Conservation (phyloP, 2,113 vertebrate genomes). For the Phycodurus eques region DNA sequence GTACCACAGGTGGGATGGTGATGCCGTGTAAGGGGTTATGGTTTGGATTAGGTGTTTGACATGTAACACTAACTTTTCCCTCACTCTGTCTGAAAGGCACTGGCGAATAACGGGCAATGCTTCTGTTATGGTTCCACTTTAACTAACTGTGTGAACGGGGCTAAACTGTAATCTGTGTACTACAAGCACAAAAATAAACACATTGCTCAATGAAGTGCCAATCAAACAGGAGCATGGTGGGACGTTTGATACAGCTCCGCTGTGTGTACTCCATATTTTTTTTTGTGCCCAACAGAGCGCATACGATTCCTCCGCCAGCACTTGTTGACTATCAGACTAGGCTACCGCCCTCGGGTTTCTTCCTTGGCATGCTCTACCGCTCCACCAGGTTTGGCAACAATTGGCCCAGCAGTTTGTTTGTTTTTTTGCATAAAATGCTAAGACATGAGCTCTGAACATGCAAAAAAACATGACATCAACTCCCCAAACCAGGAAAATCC, state of each 20-base stretch:
- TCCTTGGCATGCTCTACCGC: constrained; percentile 1
- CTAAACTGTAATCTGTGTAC: not conserved
- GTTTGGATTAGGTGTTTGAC: not conserved
- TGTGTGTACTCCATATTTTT: not conserved
- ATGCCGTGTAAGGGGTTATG: not conserved
- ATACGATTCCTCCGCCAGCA: not conserved
- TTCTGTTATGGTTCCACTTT: not conserved
- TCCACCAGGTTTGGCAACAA: constrained; percentile 7
- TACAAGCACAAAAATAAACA: not conserved
- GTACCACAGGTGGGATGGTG: not conserved
- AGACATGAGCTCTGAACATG: not conserved
- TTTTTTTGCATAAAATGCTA: constrained; percentile 1
- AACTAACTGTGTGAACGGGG: not conserved
- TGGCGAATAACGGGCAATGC: not conserved
- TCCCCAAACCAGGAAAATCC: not conserved
- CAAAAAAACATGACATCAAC: not conserved
- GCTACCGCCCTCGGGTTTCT: not conserved
- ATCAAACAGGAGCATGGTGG: not conserved
- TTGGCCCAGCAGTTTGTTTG: not conserved
- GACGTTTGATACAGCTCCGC: not conserved
- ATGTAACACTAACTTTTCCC: not conserved
- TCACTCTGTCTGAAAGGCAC: not conserved
- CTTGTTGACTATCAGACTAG: constrained; percentile 2
- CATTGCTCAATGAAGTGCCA: not conserved
- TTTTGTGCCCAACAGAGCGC: not conserved